Evolutionary conservation across 2,797 vertebrate species (phyloP), one percentile per base, ranked within the genome.

Genomic region (Hyperoplus immaculatus): DNA sequence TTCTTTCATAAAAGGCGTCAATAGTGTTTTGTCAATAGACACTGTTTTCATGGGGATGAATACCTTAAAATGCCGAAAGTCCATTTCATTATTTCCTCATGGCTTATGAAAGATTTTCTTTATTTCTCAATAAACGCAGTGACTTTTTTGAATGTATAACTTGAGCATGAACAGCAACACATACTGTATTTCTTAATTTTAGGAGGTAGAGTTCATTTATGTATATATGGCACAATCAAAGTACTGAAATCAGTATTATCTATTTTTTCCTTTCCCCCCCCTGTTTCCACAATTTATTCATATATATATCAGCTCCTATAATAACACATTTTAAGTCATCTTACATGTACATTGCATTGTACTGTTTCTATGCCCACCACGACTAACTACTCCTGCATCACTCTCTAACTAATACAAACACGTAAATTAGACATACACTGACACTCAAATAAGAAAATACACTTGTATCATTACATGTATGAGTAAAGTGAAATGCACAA

Each of bases 1-100:
- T 89, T 86, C 71, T 84, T 83, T 83, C 72, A 77, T 89, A 47
- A 81, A 80, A 75, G 76, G 81, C 87, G 87, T 83, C 75, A 67
- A 43, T 61, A 50, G 60, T 85, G 71, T 88, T 29, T 84, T 76
- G 54, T 66, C 36, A 76, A 54, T 57, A 50, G 10, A 72, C 69
- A 75, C 67, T 73, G 45, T 38, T 42, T 69, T 66, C 63, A 8
- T 41, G 55, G 51, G 71, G 36, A 66, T 59, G 45, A 81, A 72
- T 78, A 43, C 36, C 18, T 63, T 13, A 70, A 73, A 46, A 36
- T 50, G 58, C 65, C 21, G 55, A n/a, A n/a, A 2, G 47, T 67
- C 13, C 43, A 62, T 82, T 65, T 69, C 38, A 51, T 66, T 68
- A 46, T 77, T 59, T 71, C 38, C 63, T 59, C 8, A 12, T 57